phyloP scores from a whole-genome alignment of 2,797 vertebrate genomes.

The Cossypha dichroa region DNA sequence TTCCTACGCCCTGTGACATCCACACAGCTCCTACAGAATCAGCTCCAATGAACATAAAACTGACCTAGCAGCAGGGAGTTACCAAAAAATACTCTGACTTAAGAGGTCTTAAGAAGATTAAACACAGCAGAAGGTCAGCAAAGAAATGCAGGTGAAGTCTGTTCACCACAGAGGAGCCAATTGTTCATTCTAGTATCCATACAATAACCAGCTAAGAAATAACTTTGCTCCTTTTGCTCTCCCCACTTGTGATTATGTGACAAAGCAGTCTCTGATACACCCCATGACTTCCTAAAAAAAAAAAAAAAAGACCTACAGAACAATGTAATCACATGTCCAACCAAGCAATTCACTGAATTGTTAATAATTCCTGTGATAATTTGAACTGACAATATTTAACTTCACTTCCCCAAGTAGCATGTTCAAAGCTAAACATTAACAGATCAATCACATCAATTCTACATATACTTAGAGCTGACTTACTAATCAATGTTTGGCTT shows the following conservation, averaged over 20 bases:
- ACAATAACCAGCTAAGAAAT: not conserved
- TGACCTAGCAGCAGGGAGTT: not conserved
- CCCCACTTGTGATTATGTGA: not conserved
- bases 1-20: not conserved
- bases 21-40: rapidly evolving
- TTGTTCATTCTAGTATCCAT: not conserved
- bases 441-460: not conserved
- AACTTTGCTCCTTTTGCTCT: not conserved
- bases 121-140: slow-evolving; percentile 6
- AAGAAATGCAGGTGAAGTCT: not conserved
- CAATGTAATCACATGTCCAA: not conserved
- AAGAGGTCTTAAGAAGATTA: slow-evolving; percentile 61
- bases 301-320: not conserved
- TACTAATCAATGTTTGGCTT: not conserved
- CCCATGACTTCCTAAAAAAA: not conserved
- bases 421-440: not conserved
- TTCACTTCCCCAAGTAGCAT: not conserved
- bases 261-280: not conserved
- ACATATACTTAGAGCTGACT: not conserved
- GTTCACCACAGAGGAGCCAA: not conserved
- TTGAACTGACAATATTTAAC: not conserved
- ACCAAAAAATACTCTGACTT: slow-evolving; percentile 25
- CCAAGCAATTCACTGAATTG: not conserved
- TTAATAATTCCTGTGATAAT: not conserved
- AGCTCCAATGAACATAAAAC: not conserved